A percentile compares a stretch with the other conserved stretches of the same genome.
Conservation (phyloP, 2,888 invertebrate species). For the Ichneumoninae sp. region DNA sequence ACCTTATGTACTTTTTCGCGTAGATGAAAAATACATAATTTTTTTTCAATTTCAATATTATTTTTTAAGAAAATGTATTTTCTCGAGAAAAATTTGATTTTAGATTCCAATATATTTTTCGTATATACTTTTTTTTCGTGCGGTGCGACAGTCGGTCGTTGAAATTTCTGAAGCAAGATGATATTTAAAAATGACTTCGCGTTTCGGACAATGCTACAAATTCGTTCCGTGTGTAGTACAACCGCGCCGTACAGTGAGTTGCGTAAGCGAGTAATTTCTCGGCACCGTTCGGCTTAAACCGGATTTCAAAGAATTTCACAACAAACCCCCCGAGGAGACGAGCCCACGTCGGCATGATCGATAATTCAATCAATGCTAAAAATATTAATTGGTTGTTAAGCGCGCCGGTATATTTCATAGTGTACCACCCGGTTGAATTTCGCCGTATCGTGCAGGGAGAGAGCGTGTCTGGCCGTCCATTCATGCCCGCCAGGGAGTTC, state of each 20-base stretch:
- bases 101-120: background rate
- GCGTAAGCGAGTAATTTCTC: conserved; percentile 20
- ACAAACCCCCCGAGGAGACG: conserved; percentile 30
- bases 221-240: background rate
- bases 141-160: background rate
- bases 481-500: conserved; percentile 29
- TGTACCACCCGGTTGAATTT: conserved; percentile 11
- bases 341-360: conserved; percentile 40
- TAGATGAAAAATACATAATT: background rate
- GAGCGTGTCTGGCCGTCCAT: conserved; percentile 21
- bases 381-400: conserved; percentile 43
- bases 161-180: background rate
- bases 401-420: conserved; percentile 9
- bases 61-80: background rate
- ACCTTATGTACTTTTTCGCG: background rate
- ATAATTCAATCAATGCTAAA: conserved; percentile 39
- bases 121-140: background rate
- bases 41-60: background rate
- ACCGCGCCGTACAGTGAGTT: background rate
- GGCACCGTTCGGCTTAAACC: conserved; percentile 31
- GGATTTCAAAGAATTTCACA: conserved; percentile 40
- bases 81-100: too few species aligned
- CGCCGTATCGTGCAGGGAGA: conserved; percentile 9
- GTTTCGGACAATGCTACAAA: conserved; percentile 10
- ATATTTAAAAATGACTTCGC: background rate